These are phyloP conservation scores for Nothoprocta pentlandii DNA, from an alignment of 2,113 vertebrate genomes.

Conservation along the genomic window DNA sequence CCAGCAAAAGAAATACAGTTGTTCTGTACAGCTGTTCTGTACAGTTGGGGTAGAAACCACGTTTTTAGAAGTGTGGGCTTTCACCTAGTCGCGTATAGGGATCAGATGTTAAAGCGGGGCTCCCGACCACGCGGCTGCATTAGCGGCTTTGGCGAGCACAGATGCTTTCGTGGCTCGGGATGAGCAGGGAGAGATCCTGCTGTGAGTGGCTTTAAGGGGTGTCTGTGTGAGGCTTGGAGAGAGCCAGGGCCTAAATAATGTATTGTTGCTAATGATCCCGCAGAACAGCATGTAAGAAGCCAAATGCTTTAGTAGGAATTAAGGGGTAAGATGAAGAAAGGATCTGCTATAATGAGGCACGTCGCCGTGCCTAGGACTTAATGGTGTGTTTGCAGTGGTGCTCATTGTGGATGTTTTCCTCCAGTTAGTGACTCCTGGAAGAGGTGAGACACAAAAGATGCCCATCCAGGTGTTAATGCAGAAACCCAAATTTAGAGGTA, in stretches of 20 bases:
- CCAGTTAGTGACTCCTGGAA: neutral
- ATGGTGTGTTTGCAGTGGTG: neutral
- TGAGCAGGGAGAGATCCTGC: neutral
- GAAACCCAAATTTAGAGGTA: neutral
- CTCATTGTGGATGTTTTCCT: conserved; percentile 5
- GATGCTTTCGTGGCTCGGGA: too few relatives aligned
- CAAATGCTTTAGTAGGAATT: neutral
- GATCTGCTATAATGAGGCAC: neutral
- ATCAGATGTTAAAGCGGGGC: neutral
- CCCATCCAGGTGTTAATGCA: neutral
- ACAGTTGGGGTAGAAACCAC: too few relatives aligned
- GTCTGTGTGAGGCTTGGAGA: neutral
- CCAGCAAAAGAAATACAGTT: neutral
- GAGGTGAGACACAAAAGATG: conserved; percentile 12
- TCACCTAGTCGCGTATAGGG: neutral
- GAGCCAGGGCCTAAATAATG: neutral
- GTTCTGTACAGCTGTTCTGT: neutral
- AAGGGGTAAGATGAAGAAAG: neutral
- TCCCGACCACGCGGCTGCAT: neutral
- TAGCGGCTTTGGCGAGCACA: neutral
- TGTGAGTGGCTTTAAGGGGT: neutral
- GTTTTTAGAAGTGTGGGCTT: neutral
- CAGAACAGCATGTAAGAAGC: neutral
- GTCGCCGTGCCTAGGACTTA: neutral
- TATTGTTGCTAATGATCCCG: neutral